These are phyloP conservation scores for Hippotragus niger DNA, from an alignment of 2,113 vertebrate genomes.

Conservation along the genomic window DNA sequence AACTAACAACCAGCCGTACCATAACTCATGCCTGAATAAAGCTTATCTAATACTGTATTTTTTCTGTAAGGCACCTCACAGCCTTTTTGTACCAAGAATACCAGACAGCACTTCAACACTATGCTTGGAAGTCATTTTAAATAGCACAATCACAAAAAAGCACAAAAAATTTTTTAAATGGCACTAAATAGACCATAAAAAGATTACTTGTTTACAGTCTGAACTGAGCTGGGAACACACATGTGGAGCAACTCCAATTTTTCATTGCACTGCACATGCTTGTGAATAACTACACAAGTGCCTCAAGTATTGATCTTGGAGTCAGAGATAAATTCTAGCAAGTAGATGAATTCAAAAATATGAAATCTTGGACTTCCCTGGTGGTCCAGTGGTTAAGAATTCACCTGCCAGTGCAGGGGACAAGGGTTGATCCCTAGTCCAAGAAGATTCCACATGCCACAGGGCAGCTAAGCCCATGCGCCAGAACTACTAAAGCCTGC, in stretches of 20 bases:
- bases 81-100: not conserved
- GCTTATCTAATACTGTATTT: not conserved
- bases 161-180: not conserved
- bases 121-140: not conserved
- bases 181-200: not conserved
- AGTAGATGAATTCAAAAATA: not conserved
- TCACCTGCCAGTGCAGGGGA: not conserved
- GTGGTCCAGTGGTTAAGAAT: not conserved
- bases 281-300: not conserved
- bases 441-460: not conserved
- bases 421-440: not conserved
- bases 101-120: not conserved
- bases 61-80: not conserved
- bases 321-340: not conserved
- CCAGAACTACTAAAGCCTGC: not conserved
- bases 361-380: not conserved
- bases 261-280: not conserved
- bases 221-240: not conserved
- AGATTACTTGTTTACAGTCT: not conserved
- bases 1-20: not conserved
- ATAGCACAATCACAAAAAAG: not conserved
- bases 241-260: not conserved
- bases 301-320: not conserved
- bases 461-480: not conserved
- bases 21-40: not conserved